Conservation (phyloP, 2,888 invertebrate species). For the Chrysolina oricalcia region DNA sequence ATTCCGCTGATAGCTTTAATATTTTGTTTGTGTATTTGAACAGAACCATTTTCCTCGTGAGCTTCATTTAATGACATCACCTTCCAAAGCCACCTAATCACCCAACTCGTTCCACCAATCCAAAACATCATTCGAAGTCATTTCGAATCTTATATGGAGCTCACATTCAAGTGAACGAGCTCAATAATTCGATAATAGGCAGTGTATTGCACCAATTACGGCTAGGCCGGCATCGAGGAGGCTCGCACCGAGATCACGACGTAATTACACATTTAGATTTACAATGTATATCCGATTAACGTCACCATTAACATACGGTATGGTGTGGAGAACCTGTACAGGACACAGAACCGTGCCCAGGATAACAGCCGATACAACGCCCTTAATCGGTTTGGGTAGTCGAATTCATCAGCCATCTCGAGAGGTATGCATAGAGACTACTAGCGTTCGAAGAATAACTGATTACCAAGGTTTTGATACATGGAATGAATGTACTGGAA, state of each 20-base stretch:
- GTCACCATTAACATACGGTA: slow-evolving; percentile 20
- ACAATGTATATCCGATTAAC: slow-evolving; percentile 21
- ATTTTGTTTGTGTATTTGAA: too few species aligned
- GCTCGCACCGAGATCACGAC: slow-evolving; percentile 33
- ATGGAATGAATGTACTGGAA: too few species aligned
- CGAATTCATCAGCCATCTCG: too few species aligned
- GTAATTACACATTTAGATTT: slow-evolving; percentile 22
- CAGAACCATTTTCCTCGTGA: too few species aligned
- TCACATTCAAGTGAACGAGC: slow-evolving; percentile 52
- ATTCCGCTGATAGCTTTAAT: too few species aligned
- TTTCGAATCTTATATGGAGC: slow-evolving; percentile 46
- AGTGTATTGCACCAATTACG: slow-evolving; percentile 45
- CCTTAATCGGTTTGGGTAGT: too few species aligned
- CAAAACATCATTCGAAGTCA: neutral
- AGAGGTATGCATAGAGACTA: too few species aligned
- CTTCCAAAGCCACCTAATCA: neutral
- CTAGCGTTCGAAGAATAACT: too few species aligned
- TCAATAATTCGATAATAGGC: slow-evolving; percentile 52
- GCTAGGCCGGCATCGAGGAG: slow-evolving; percentile 31
- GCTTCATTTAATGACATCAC: neutral
- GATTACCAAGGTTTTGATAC: too few species aligned
- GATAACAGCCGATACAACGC: neutral
- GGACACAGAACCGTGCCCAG: neutral
- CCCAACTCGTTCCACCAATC: neutral
- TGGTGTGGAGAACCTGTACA: slow-evolving; percentile 12